A percentile compares a stretch with the other conserved stretches of the same genome.
phyloP scores from a whole-genome alignment of 2,888 invertebrate species.

The Perdita meconis region DNA sequence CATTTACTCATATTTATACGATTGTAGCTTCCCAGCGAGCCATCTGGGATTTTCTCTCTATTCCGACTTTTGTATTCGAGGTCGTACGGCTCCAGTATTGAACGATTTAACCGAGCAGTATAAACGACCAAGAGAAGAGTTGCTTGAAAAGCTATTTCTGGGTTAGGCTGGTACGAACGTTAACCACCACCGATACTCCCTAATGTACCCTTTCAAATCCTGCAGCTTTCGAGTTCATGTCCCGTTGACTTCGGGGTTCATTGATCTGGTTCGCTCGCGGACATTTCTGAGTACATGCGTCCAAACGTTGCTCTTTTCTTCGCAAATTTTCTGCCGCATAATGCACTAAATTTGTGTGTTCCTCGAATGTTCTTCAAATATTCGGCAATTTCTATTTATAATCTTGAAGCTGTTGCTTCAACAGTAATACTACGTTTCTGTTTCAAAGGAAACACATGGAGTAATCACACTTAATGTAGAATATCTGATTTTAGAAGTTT shows the following conservation, averaged over 20 bases:
- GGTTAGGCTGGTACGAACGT: conserved; percentile 39
- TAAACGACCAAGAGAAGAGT: conserved; percentile 35
- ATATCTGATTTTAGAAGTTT: no score
- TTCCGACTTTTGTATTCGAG: conserved; percentile 35
- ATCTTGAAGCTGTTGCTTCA: no score
- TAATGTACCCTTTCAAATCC: conserved; percentile 26
- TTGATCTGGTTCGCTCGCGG: conserved; percentile 5
- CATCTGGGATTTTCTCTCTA: conserved; percentile 30
- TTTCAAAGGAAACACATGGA: no score
- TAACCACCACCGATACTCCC: conserved; percentile 24
- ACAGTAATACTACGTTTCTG: no score
- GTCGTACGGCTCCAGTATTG: conserved; percentile 10
- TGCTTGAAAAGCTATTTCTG: conserved; percentile 45
- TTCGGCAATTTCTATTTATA: no score
- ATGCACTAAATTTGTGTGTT: neutral
- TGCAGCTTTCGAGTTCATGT: conserved; percentile 5
- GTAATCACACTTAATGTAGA: no score
- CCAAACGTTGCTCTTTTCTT: neutral
- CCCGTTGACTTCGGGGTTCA: conserved; percentile 6
- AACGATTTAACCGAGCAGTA: conserved; percentile 42
- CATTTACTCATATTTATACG: conserved; percentile 17
- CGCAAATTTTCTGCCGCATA: neutral
- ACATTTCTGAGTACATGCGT: neutral
- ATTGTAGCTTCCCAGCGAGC: conserved; percentile 2
- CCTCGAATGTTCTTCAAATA: no score